Evolutionary conservation across 2,888 invertebrate genomes (phyloP), one percentile per base, ranked within the genome.

Genomic region (Drosophila leonis): DNA sequence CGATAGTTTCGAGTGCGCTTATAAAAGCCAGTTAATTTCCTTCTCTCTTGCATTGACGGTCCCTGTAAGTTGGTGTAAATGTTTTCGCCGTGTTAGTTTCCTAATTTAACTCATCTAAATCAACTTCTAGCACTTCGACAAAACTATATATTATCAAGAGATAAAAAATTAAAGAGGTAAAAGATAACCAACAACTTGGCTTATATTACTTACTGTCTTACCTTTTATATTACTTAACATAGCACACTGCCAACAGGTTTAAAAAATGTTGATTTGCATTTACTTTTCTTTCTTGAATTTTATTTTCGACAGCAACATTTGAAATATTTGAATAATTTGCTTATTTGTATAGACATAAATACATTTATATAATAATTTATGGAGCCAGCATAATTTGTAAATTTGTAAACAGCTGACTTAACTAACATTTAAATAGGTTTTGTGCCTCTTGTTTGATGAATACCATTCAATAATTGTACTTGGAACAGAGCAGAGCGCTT

Each of bases 381-480:
- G 72, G 54, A 72, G 73, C 77, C 72, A 77, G 60, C 67, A 18
- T 44, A 67, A 55, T 63, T 42, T 48, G 59, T 60, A 67, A 71
- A 46, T 44, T 46, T 29, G 27, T 46, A 48, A 29, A 67, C 15
- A 62, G 54, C 49, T 65, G 64, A 62, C 69, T 84, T 79, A 72
- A 74, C 80, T 78, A 87, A 85, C 69, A 76, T 72, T 85, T 78
- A 72, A 78, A 83, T 81, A 85, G 60, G 65, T 54, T 65, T 88
- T 83, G 88, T 88, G 83, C 83, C 70, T 67, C 13, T 37, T 52
- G 29, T n/a, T 13, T 39, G 13, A 29, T 80, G 81, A 83, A 83
- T 86, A 83, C 86, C 81, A 80, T 83, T 85, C 61, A 81, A 83
- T 76, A 85, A 70, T 83, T 83, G 78, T 88, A 88, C 86, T 85